Conservation (phyloP, 1,140 invertebrate species). For the Drosophila tristis region DNA sequence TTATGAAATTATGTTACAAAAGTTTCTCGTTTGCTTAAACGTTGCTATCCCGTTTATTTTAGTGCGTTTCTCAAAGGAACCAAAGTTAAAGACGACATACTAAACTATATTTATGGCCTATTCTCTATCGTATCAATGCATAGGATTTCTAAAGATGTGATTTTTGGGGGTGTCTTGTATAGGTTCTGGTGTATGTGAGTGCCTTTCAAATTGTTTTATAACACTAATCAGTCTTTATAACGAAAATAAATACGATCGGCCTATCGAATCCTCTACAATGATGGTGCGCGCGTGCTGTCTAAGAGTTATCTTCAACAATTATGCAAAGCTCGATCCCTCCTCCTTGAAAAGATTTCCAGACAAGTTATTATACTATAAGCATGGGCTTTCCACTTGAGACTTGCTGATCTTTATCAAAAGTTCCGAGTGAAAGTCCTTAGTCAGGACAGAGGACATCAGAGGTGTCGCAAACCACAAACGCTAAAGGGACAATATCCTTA, state of each 20-base stretch:
- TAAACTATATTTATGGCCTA: slow-evolving; percentile 59
- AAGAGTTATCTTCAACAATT: slow-evolving; percentile 9
- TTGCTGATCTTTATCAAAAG: too few relatives aligned
- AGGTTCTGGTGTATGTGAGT: slow-evolving; percentile 21
- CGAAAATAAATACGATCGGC: slow-evolving; percentile 62
- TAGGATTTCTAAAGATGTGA: slow-evolving; percentile 32
- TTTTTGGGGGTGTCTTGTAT: neutral
- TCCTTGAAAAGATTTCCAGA: too few relatives aligned
- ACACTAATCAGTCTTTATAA: slow-evolving; percentile 79
- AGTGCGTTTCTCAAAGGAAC: slow-evolving; percentile 76
- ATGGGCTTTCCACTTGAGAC: too few relatives aligned
- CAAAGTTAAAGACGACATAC: slow-evolving; percentile 66
- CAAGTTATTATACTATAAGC: too few relatives aligned
- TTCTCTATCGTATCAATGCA: slow-evolving; percentile 54
- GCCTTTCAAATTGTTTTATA: slow-evolving; percentile 51
- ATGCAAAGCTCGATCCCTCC: too few relatives aligned
- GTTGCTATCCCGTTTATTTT: slow-evolving; percentile 55
- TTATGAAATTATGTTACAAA: slow-evolving; percentile 77
- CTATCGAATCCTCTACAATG: slow-evolving; percentile 24
- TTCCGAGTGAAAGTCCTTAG: too few relatives aligned
- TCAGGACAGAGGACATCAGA: too few relatives aligned
- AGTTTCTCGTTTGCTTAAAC: slow-evolving; percentile 52
- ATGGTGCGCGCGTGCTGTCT: slow-evolving; percentile 25
- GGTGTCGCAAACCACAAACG: too few relatives aligned
- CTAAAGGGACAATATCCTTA: too few relatives aligned